Conservation (phyloP, 2,113 vertebrate genomes). For the Ctenomys sociabilis region DNA sequence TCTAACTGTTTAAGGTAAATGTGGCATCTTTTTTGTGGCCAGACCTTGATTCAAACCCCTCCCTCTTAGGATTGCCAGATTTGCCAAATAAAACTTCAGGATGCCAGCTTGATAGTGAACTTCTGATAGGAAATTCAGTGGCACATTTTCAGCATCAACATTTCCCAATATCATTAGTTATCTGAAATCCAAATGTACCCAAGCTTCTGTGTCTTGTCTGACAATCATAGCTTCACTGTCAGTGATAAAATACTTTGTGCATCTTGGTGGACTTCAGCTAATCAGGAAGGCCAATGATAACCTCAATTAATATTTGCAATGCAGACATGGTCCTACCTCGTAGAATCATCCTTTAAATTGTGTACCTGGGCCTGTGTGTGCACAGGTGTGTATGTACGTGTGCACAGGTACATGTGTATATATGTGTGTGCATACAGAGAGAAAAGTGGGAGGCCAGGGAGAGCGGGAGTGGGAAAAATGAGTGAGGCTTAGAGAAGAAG, state of each 20-base stretch:
- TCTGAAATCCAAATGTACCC: conserved; percentile 20
- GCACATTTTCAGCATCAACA: background rate
- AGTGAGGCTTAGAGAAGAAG: background rate
- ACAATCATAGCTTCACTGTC: background rate
- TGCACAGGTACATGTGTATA: too few relatives aligned
- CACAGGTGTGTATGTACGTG: fast-evolving
- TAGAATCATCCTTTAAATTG: background rate
- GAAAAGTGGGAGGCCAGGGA: background rate
- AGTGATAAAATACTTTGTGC: background rate
- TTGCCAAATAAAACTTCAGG: background rate
- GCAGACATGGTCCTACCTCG: background rate
- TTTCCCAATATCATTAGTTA: background rate
- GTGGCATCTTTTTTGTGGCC: background rate
- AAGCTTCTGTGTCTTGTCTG: background rate
- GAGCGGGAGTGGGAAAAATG: background rate
- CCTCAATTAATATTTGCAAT: background rate
- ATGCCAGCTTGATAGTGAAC: too few relatives aligned
- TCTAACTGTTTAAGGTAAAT: background rate
- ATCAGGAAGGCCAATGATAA: background rate
- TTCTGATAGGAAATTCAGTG: too few relatives aligned
- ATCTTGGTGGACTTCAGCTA: background rate
- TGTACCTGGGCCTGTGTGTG: too few relatives aligned
- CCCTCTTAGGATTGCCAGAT: background rate
- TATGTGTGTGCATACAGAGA: background rate
- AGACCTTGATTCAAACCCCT: background rate